phyloP scores from a whole-genome alignment of 2,888 invertebrate species.

The Agonopterix heracliana region DNA sequence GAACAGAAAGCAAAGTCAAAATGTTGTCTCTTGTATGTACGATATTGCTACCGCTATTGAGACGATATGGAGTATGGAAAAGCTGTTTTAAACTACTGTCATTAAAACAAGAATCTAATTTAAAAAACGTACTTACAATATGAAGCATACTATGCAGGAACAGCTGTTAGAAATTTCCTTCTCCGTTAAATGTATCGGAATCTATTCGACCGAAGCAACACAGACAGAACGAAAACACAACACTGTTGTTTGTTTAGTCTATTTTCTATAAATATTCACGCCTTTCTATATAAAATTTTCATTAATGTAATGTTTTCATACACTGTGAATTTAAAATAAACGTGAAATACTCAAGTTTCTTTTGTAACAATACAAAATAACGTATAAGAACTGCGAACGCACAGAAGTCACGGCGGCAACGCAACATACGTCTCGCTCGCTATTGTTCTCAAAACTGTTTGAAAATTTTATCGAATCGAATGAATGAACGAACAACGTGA shows the following conservation, averaged over 20 bases:
- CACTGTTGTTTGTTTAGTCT: conserved; percentile 47
- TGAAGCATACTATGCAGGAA: conserved; percentile 67
- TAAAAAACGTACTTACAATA: conserved; percentile 50
- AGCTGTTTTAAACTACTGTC: too few species aligned
- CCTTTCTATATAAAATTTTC: conserved; percentile 16
- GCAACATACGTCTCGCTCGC: conserved; percentile 64
- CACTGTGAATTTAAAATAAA: conserved; percentile 22
- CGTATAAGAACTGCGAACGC: conserved; percentile 57
- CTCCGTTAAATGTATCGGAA: conserved; percentile 22
- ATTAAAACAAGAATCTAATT: neutral
- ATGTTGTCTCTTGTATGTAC: too few species aligned
- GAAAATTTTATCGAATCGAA: conserved; percentile 13
- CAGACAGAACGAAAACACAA: conserved; percentile 52
- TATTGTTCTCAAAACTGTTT: conserved; percentile 34
- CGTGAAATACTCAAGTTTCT: conserved; percentile 19
- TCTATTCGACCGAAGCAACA: conserved; percentile 32
- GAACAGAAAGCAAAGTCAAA: too few species aligned
- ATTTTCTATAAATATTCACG: conserved; percentile 15
- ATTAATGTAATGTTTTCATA: conserved; percentile 10
- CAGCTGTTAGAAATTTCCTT: conserved; percentile 54
- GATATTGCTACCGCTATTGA: too few species aligned
- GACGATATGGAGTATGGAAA: too few species aligned
- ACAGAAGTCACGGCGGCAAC: conserved; percentile 50
- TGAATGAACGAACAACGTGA: conserved; percentile 1
- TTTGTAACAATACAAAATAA: conserved; percentile 15